Evolutionary conservation across 2,888 invertebrate genomes (phyloP).

Genomic region (Leptopilina myrica): DNA sequence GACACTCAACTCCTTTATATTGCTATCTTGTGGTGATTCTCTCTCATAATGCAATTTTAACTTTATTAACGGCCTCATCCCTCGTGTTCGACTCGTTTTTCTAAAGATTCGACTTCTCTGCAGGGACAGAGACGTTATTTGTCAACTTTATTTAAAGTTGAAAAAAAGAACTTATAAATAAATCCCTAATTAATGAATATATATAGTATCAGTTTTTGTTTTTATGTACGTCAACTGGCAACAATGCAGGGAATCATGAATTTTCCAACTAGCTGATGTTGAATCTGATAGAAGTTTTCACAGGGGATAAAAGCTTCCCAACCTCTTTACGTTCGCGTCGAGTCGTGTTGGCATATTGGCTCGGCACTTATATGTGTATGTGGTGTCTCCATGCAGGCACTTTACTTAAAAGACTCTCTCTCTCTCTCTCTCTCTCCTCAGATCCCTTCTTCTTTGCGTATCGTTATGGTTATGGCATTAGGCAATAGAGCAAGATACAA

Average conservation of each 20-base stretch:
- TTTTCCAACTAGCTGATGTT: slow-evolving; percentile 13
- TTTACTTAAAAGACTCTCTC: slow-evolving; percentile 29
- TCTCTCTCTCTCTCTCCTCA: slow-evolving; percentile 49
- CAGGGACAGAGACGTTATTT: too few species aligned
- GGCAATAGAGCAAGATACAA: slow-evolving; percentile 69
- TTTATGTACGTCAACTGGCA: neutral
- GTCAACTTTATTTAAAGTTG: too few species aligned
- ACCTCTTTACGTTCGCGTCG: slow-evolving; percentile 25
- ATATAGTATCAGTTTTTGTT: neutral
- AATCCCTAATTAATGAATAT: too few species aligned
- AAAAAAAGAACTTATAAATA: too few species aligned
- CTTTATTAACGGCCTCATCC: slow-evolving; percentile 69
- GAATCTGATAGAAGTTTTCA: slow-evolving; percentile 26
- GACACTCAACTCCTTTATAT: slow-evolving; percentile 68
- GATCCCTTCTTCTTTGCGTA: slow-evolving; percentile 59
- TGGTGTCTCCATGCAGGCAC: slow-evolving; percentile 31
- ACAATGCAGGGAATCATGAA: neutral
- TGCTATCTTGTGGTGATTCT: slow-evolving; percentile 68
- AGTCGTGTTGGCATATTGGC: slow-evolving; percentile 37
- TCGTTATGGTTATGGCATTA: slow-evolving; percentile 72
- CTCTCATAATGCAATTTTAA: slow-evolving; percentile 70
- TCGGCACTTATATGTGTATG: slow-evolving; percentile 31
- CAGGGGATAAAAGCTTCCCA: slow-evolving; percentile 37
- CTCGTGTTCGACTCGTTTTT: slow-evolving; percentile 43
- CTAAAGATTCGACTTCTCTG: neutral